Evolutionary conservation across 2,797 vertebrate species (phyloP), one percentile per base, ranked within the genome.

Genomic region (Octomys mimax): DNA sequence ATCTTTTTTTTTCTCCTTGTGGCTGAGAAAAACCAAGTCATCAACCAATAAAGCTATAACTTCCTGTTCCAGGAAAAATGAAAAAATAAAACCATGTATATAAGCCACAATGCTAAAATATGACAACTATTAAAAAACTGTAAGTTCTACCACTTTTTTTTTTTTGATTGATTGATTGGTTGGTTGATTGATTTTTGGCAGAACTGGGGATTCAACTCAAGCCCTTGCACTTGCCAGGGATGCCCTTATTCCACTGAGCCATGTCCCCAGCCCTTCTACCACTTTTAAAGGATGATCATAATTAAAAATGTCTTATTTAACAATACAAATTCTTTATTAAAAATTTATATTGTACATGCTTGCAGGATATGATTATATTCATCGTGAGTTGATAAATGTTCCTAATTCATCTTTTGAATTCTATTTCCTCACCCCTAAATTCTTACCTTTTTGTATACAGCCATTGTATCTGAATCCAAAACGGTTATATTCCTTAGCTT

Each of bases 401-500:
- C 42, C 13, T 77, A 31, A 75, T 42, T 16, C 42, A 49, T 77
- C 73, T 77, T 77, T 26, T 77, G 46, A 77, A 77, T 31, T 28
- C 24, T 46, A 77, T 42, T 77, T 77, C 26, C 6, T 14, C 42
- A 18, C 13, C 24, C 24, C 2, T 46, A 75, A 75, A 75, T 75
- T 31, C 18, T 79, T 97, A 99, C 99, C 99, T 99, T 99, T 98
- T 99, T 99, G 98, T 99, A 99, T 8, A 99, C 59, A 14, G 99
- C 99, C 46, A 98, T 98, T 98, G 98, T 98, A 97, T 99, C 99
- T 96, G 99, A 99, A 99, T 99, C 99, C 71, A 99, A 91, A 97
- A 99, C 99, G 95, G 99, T 98, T 81, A 99, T 99, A 98, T 99
- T 99, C 98, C 99, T 99, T 87, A 99, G 98, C 82, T 99, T 99